Evolutionary conservation across 2,888 invertebrate species (phyloP).

Genomic region (Hemithea aestivaria): DNA sequence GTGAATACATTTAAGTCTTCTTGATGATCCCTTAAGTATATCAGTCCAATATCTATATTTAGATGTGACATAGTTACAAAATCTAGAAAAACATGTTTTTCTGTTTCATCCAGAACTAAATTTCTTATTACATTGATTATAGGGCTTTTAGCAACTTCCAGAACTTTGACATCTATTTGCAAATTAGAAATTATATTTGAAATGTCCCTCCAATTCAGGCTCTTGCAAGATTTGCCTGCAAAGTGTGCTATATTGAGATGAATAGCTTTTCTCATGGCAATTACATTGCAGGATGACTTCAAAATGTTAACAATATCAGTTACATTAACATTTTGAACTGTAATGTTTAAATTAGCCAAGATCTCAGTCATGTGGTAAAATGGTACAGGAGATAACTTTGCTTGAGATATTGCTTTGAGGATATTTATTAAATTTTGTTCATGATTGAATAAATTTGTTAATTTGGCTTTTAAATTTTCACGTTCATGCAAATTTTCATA

Average conservation of each 20-base stretch:
- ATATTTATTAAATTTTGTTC: slow-evolving; percentile 35
- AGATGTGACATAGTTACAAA: slow-evolving; percentile 31
- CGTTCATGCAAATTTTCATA: slow-evolving; percentile 45
- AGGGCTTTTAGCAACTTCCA: slow-evolving; percentile 27
- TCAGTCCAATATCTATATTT: slow-evolving; percentile 46
- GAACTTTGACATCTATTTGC: slow-evolving; percentile 29
- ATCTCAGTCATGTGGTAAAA: slow-evolving; percentile 51
- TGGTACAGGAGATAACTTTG: slow-evolving; percentile 65
- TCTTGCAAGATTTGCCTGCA: slow-evolving; percentile 42
- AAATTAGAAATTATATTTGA: slow-evolving; percentile 38
- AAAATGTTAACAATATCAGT: slow-evolving; percentile 41
- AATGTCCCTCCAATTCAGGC: slow-evolving; percentile 44
- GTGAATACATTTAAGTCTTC: slow-evolving; percentile 36
- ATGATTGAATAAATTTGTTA: slow-evolving; percentile 35
- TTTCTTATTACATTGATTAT: slow-evolving; percentile 30
- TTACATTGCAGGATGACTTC: slow-evolving; percentile 57
- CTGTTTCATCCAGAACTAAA: slow-evolving; percentile 28
- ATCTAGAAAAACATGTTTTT: slow-evolving; percentile 36
- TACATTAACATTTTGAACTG: slow-evolving; percentile 25
- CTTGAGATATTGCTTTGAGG: slow-evolving; percentile 44
- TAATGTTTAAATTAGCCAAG: slow-evolving; percentile 34
- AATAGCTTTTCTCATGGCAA: slow-evolving; percentile 54
- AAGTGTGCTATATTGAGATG: slow-evolving; percentile 48
- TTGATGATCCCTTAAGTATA: slow-evolving; percentile 42
- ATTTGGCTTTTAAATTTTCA: slow-evolving; percentile 35